These are phyloP conservation scores for Proterorhinus semilunaris DNA, from an alignment of 2,113 vertebrate genomes.

Conservation along the genomic window DNA sequence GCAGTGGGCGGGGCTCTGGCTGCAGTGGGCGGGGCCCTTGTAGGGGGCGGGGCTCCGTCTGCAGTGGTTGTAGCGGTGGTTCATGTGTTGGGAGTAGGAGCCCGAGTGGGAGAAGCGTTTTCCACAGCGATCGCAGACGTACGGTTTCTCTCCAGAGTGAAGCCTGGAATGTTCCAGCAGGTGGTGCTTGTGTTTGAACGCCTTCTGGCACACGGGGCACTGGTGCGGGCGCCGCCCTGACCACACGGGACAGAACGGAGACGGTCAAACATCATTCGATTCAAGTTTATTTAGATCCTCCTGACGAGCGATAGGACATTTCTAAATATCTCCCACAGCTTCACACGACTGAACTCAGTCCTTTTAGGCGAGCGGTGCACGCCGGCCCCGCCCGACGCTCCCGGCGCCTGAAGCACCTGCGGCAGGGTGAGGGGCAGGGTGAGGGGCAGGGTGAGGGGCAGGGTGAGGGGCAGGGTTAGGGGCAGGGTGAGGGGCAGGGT, in stretches of 20 bases:
- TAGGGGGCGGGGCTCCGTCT: background rate
- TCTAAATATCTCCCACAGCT: too few species aligned
- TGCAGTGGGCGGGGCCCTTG: background rate
- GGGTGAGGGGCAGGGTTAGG: too few species aligned
- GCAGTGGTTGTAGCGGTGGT: slow-evolving; percentile 84
- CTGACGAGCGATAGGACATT: too few species aligned
- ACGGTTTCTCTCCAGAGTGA: slow-evolving; percentile 1
- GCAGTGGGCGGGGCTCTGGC: background rate
- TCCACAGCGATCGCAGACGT: slow-evolving; percentile 60
- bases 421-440: too few species aligned
- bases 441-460: too few species aligned
- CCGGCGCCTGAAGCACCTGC: too few species aligned
- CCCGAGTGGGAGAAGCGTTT: slow-evolving; percentile 86
- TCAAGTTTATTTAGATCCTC: too few species aligned
- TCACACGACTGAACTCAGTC: too few species aligned
- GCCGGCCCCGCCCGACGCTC: too few species aligned
- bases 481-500: too few species aligned
- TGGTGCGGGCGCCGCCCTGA: background rate
- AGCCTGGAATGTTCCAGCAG: background rate
- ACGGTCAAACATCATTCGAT: background rate
- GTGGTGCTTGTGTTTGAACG: slow-evolving; percentile 8
- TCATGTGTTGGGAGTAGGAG: slow-evolving; percentile 87
- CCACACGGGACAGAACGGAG: background rate
- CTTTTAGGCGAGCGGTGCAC: too few species aligned
- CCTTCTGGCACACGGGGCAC: background rate